Conservation (phyloP, 2,797 vertebrate genomes). For the Lithobates pipiens region DNA sequence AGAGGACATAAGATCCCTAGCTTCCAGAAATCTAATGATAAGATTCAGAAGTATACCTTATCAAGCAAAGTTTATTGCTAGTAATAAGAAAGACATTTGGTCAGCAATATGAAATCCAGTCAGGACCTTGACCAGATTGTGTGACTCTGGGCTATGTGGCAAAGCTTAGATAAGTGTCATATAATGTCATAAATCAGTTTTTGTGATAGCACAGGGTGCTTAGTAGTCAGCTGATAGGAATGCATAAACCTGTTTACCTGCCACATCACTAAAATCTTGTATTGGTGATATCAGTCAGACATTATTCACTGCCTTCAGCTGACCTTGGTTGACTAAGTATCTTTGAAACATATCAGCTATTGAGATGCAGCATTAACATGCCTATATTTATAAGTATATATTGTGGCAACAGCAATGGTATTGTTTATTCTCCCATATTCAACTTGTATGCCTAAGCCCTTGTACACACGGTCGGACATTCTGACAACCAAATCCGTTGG, state of each 20-base stretch:
- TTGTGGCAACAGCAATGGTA: no score
- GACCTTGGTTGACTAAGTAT: neutral
- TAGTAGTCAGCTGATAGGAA: neutral
- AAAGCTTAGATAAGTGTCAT: constrained; percentile 20
- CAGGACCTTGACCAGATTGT: neutral
- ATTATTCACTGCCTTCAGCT: neutral
- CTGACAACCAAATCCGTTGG: no score
- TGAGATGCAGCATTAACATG: neutral
- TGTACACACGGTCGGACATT: no score
- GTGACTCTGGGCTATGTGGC: constrained; percentile 20
- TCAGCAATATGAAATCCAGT: neutral
- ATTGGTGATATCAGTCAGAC: neutral
- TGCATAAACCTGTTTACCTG: neutral
- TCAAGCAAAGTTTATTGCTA: no score
- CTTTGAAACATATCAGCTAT: neutral
- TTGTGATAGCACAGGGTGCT: constrained; percentile 18
- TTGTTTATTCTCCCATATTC: no score
- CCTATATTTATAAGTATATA: no score
- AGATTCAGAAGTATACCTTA: no score
- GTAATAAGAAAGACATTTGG: neutral
- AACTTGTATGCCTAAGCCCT: no score
- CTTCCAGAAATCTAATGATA: no score
- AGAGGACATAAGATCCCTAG: no score
- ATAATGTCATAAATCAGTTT: constrained; percentile 27
- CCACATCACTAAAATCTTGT: neutral